Conservation (phyloP, 2,888 invertebrate genomes). For the Scotopteryx bipunctaria region DNA sequence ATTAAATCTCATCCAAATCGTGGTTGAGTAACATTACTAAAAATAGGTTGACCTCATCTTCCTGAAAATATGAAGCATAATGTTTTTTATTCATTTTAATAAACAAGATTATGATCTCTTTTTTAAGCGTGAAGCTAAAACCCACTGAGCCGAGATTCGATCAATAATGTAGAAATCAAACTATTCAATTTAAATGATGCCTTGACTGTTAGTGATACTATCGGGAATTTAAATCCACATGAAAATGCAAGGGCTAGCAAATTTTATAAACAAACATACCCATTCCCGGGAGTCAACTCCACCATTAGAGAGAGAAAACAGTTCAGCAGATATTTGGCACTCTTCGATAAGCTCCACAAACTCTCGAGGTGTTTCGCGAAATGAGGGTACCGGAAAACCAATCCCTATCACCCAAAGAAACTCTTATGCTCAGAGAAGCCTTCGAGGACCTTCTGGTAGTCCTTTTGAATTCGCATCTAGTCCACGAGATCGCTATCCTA, state of each 20-base stretch:
- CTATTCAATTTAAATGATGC: slow-evolving; percentile 33
- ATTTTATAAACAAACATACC: slow-evolving; percentile 65
- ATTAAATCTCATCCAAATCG: too few species aligned
- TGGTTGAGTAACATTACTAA: too few species aligned
- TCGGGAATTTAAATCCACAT: slow-evolving; percentile 6
- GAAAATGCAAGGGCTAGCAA: slow-evolving; percentile 77
- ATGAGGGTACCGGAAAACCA: slow-evolving; percentile 48
- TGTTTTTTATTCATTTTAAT: too few species aligned
- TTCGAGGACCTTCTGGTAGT: slow-evolving; percentile 55
- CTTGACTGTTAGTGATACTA: not conserved
- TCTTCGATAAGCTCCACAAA: slow-evolving; percentile 59
- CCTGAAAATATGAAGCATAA: too few species aligned
- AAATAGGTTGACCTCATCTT: too few species aligned
- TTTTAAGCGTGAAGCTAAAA: not conserved
- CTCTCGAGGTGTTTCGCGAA: slow-evolving; percentile 46
- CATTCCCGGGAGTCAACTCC: slow-evolving; percentile 58
- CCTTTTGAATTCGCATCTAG: slow-evolving; percentile 69
- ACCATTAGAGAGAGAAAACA: slow-evolving; percentile 66
- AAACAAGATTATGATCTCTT: not conserved
- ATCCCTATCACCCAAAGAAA: slow-evolving; percentile 63
- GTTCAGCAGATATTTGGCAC: slow-evolving; percentile 76
- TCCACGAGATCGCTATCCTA: slow-evolving; percentile 72
- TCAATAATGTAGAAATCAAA: slow-evolving; percentile 30
- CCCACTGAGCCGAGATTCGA: slow-evolving; percentile 43
- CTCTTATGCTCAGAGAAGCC: slow-evolving; percentile 56